Evolutionary conservation across 1,140 invertebrate species (phyloP).

Genomic region (Holcopasites calliopsidis): DNA sequence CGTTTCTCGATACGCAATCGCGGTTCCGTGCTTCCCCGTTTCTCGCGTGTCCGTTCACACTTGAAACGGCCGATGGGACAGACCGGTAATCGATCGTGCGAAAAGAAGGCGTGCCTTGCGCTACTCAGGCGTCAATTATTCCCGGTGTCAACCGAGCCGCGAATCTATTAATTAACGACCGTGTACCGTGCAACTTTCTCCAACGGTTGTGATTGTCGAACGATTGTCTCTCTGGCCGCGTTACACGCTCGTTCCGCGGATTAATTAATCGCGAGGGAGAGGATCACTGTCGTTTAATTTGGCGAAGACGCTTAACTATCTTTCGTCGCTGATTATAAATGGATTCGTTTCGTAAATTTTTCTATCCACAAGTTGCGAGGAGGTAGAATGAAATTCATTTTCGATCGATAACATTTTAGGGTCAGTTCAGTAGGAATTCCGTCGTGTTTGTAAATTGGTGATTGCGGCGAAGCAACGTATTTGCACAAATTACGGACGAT

Average conservation of each 20-base stretch:
- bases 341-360: neutral
- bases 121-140: constrained; percentile 46
- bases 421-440: neutral
- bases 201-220: constrained; percentile 22
- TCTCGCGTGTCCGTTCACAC: neutral
- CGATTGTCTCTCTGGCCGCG: no score
- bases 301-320: constrained; percentile 9
- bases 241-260: neutral
- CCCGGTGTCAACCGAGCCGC: constrained; percentile 35
- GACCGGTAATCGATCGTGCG: constrained; percentile 19
- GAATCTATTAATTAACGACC: constrained; percentile 37
- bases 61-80: neutral
- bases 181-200: constrained; percentile 36
- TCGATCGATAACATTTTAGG: neutral
- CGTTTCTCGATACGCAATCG: neutral
- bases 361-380: neutral
- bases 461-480: constrained; percentile 21
- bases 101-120: constrained; percentile 16
- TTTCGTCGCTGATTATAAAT: neutral
- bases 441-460: constrained; percentile 6
- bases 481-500: constrained; percentile 22
- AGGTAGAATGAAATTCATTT: neutral
- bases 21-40: neutral
- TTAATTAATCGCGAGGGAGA: constrained; percentile 15
- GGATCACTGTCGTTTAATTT: constrained; percentile 6